These are phyloP conservation scores for Colletes collaris DNA, from an alignment of 2,888 invertebrate genomes.

Conservation along the genomic window DNA sequence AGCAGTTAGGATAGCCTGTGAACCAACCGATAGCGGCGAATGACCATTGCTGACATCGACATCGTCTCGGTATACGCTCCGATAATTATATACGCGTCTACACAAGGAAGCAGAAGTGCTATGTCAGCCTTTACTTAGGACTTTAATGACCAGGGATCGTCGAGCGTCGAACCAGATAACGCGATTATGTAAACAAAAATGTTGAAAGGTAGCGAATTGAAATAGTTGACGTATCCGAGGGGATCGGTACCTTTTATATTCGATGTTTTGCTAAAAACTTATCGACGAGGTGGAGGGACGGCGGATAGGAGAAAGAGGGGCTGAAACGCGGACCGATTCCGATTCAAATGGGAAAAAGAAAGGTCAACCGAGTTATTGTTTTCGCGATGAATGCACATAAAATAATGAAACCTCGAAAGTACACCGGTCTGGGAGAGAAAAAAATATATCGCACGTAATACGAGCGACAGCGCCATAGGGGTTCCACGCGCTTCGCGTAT, in stretches of 20 bases:
- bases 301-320: neutral
- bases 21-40: slow-evolving; percentile 79
- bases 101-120: slow-evolving; percentile 69
- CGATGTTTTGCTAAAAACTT: neutral
- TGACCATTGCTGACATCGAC: slow-evolving; percentile 81
- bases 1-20: slow-evolving; percentile 68
- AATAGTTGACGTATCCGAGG: too few relatives aligned
- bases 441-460: slow-evolving; percentile 78
- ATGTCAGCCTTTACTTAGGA: slow-evolving; percentile 83
- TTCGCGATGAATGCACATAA: slow-evolving; percentile 79
- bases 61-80: slow-evolving; percentile 66
- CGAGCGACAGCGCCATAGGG: slow-evolving; percentile 77
- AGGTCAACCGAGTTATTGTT: slow-evolving; percentile 73
- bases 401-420: slow-evolving; percentile 79
- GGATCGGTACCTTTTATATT: too few relatives aligned
- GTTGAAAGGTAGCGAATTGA: neutral
- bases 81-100: slow-evolving; percentile 72
- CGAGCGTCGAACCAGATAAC: slow-evolving; percentile 30
- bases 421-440: slow-evolving; percentile 63
- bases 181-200: slow-evolving; percentile 39
- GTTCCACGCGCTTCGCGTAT: slow-evolving; percentile 70
- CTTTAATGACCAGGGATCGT: slow-evolving; percentile 68
- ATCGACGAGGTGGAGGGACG: neutral
- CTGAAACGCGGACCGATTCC: slow-evolving; percentile 28
- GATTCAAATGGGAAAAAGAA: slow-evolving; percentile 44